A percentile compares a stretch with the other conserved stretches of the same genome.
Conservation (phyloP, 2,797 vertebrate genomes). For the Vireo griseus region DNA sequence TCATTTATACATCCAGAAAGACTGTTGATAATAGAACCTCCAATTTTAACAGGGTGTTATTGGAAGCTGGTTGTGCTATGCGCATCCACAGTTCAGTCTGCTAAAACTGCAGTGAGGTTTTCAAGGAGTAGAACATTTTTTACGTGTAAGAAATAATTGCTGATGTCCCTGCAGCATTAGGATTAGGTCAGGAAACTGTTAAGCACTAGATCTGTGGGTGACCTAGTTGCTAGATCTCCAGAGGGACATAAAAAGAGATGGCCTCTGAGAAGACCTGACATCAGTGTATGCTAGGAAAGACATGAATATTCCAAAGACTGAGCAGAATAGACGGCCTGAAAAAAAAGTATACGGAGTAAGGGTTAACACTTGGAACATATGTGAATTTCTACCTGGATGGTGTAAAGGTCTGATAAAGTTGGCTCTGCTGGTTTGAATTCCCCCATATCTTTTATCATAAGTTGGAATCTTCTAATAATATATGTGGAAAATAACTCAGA, state of each 20-base stretch:
- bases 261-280: neutral
- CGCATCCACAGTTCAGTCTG: neutral
- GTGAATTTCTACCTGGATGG: neutral
- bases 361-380: neutral
- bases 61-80: neutral
- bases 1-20: neutral
- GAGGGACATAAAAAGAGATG: neutral
- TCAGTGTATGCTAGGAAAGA: neutral
- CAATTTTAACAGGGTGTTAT: neutral
- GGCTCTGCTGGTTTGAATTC: neutral
- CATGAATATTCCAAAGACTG: neutral
- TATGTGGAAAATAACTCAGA: neutral
- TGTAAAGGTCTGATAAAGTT: neutral
- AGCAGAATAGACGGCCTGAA: neutral
- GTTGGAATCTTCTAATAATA: neutral
- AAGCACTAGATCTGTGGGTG: neutral
- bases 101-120: neutral
- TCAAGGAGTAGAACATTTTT: neutral
- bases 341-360: neutral
- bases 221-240: neutral
- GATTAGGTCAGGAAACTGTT: neutral
- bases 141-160: neutral
- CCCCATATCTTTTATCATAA: neutral
- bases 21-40: neutral
- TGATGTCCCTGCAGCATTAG: neutral